Base-by-base conservation (phyloP, 2,797 vertebrate genomes). In the Lagocephalus sceleratus region DNA sequence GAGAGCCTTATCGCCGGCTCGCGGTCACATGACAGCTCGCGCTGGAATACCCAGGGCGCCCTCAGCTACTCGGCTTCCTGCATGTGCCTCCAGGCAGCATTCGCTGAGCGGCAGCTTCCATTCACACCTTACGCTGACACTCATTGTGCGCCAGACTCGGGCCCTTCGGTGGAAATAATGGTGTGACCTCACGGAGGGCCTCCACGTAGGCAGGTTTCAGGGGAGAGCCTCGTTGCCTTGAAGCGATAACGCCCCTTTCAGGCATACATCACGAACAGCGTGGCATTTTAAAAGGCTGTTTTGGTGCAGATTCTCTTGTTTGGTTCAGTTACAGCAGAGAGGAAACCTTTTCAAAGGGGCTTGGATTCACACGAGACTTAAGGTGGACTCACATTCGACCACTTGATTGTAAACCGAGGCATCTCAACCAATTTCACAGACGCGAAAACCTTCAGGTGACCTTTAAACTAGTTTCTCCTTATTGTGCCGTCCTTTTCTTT, bases 51-150 rank as follows among this genome's bases (percentile, higher is more conserved):
- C 20, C 47, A 21, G 11, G 41, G 46, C 68, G 82, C 83, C 80
- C 83, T 83, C 76, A 73, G 85, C 84, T 85, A 65, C 78, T 90
- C 87, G 82, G 62, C 77, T 75, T 78, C 63, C 81, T 62, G 42
- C 66, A 68, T 82, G 25, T 74, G 65, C 68, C 74, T 79, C 74
- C 35, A 54, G 75, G 79, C 69, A 62, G 46, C 44, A 68, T 78
- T 79, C 64, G 76, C 61, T 22, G 22, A 71, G 51, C 63, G 60
- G 52, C 60, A 59, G 32, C 56, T 83, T 71, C 65, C 57, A 82
- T 81, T 85, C 58, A 17, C 57, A 72, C 42, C 63, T 49, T 49
- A 56, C 51, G 17, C 29, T 81, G 74, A 71, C 73, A 78, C 63
- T 77, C 66, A 70, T 65, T 54, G 59, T 32, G 47, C 62, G 71